Conservation (phyloP, 64 coral and sea anemone species). For the Montipora sp. region DNA sequence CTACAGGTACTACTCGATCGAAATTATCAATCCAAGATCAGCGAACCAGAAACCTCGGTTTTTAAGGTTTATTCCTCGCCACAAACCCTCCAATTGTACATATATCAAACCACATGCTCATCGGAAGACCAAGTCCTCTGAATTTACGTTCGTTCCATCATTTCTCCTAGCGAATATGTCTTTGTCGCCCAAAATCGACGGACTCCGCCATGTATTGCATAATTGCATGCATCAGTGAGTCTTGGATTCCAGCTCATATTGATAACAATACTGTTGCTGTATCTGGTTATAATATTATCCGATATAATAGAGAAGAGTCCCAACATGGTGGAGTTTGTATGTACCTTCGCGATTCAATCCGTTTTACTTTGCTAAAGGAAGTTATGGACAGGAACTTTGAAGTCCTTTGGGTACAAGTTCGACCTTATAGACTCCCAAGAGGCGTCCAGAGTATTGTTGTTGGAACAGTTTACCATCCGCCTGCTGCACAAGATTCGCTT, state of each 20-base stretch:
- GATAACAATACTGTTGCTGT: constrained; percentile 39
- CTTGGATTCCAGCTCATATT: constrained; percentile 57
- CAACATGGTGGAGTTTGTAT: constrained; percentile 62
- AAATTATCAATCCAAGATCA: too few relatives aligned
- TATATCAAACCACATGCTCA: too few relatives aligned
- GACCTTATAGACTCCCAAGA: constrained; percentile 25
- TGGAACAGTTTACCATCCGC: constrained; percentile 71
- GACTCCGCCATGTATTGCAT: constrained; percentile 29
- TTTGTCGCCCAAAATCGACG: constrained; percentile 58
- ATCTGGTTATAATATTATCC: constrained; percentile 54
- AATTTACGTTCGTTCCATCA: constrained; percentile 38
- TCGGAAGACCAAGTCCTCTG: neutral
- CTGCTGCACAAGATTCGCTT: constrained; percentile 14
- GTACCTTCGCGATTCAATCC: constrained; percentile 41
- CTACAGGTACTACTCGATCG: too few relatives aligned
- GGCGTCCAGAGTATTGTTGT: constrained; percentile 22
- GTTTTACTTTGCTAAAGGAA: neutral
- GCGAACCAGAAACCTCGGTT: too few relatives aligned
- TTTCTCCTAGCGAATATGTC: constrained; percentile 56
- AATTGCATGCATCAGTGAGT: constrained; percentile 67
- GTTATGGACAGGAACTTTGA: constrained; percentile 33
- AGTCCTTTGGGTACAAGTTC: constrained; percentile 29
- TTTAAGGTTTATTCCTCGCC: too few relatives aligned
- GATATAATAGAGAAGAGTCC: constrained; percentile 38
- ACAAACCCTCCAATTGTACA: too few relatives aligned